Evolutionary conservation across 2,888 invertebrate species (phyloP).

Genomic region (Agonopterix heracliana): DNA sequence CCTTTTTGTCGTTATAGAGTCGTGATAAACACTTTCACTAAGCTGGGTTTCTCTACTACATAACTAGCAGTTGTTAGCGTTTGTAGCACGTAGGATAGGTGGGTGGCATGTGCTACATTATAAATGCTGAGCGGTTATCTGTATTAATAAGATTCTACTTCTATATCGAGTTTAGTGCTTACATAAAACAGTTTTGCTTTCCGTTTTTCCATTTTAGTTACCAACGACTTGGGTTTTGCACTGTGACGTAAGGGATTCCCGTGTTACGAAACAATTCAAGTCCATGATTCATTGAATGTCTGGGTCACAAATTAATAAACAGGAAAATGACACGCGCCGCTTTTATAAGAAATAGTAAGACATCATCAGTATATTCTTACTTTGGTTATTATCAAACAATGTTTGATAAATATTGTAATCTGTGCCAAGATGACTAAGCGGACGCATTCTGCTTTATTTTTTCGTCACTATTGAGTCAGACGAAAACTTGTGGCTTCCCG

Average conservation of each 20-base stretch:
- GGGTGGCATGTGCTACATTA: slow-evolving; percentile 5
- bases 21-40: slow-evolving; percentile 48
- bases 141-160: not conserved
- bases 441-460: slow-evolving; percentile 20
- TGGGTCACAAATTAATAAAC: slow-evolving; percentile 6
- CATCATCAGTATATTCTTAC: slow-evolving; percentile 10
- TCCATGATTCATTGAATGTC: slow-evolving; percentile 4
- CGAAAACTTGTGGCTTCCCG: slow-evolving; percentile 29
- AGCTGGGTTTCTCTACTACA: slow-evolving; percentile 58
- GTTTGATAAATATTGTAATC: not conserved
- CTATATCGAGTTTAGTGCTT: too few species aligned
- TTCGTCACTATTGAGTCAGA: slow-evolving; percentile 46
- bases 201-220: not conserved
- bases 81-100: slow-evolving; percentile 31
- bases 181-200: not conserved
- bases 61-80: slow-evolving; percentile 43
- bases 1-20: slow-evolving; percentile 3
- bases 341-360: slow-evolving; percentile 5
- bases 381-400: slow-evolving; percentile 6
- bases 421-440: not conserved
- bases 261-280: slow-evolving; percentile 18
- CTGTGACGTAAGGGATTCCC: slow-evolving; percentile 25
- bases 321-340: slow-evolving; percentile 14
- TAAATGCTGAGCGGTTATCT: not conserved
- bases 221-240: slow-evolving; percentile 1